Base-by-base conservation (phyloP, 2,113 vertebrate genomes). In the Cyphomyrus discorhynchus region DNA sequence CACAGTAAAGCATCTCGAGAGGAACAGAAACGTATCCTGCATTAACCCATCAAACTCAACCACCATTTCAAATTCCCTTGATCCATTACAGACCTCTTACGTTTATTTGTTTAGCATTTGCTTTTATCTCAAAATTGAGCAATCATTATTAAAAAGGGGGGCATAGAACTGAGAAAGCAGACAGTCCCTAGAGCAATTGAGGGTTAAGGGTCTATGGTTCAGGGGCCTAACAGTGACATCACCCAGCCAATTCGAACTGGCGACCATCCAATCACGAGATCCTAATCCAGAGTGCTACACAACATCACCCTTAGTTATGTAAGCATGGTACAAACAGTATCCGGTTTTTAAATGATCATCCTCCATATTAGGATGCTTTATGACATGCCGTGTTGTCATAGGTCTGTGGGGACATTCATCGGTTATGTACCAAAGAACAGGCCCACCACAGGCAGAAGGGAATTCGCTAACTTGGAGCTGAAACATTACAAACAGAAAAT, bases 401-500 rank as follows among this genome's bases (percentile, higher is more conserved):
- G 35, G 15, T 42, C 74, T 42, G 35, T 6, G 35, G 74, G 74
- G 74, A 80, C 2, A 5, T 80, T 80, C 74, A 80, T 19, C 1
- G 6, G 35, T 19, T 42, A 39, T 80, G 35, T 19, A 80, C 35
- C 74, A 80, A 42, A 19, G 74, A 42, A 15, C 15, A 42, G 35
- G 2, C 1, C 35, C 17, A 80, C 4, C 45, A n/a, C 46, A 10
- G 47, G n/a, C 27, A 39, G 35, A n/a, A 31, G 66, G 35, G 6
- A 35, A 89, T 89, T 35, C n/a, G n/a, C 45, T 35, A 45, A 27
- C n/a, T 47, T 11, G 88, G 11, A 77, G 84, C 49, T 84, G 27
- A 77, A 47, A 13, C 83, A 88, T 87, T 83, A 47, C 47, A 53
- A 49, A 66, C 47, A 31, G 70, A 82, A 88, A 87, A 56, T 90